phyloP scores from a whole-genome alignment of 2,888 invertebrate genomes.

The Papilio protenor region DNA sequence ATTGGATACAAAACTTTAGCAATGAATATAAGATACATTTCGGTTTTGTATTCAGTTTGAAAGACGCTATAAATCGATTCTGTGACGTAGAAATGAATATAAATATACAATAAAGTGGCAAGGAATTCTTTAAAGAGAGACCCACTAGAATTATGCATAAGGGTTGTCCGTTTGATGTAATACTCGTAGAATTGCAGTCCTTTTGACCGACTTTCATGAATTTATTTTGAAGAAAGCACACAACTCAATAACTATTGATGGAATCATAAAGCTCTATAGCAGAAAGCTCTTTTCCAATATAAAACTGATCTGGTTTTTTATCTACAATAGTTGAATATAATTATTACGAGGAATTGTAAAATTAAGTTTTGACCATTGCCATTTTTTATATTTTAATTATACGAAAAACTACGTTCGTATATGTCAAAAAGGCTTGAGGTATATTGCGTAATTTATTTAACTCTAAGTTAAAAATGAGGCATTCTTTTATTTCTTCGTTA shows the following conservation, averaged over 20 bases:
- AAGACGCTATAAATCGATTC: conserved; percentile 2
- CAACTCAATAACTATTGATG: neutral
- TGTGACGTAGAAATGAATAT: conserved; percentile 16
- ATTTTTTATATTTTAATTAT: conserved; percentile 27
- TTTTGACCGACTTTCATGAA: conserved; percentile 10
- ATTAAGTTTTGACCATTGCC: conserved; percentile 15
- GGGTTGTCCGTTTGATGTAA: conserved; percentile 12
- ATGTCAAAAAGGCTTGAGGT: neutral
- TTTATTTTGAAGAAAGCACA: neutral
- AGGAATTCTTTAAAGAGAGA: conserved; percentile 10
- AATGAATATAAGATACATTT: neutral
- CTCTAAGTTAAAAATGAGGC: neutral
- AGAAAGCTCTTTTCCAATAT: neutral
- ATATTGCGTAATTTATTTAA: conserved; percentile 6
- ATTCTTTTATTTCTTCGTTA: neutral
- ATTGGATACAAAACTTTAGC: neutral
- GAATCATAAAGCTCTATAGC: neutral
- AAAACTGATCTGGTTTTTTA: neutral
- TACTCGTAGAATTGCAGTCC: neutral
- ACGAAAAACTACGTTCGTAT: neutral
- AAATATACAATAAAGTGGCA: neutral
- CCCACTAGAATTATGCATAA: conserved; percentile 16
- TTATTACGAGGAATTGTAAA: conserved; percentile 44
- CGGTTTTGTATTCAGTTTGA: neutral
- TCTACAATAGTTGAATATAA: neutral